Evolutionary conservation across 2,888 invertebrate genomes (phyloP).

Genomic region (Antheraea yamamai): DNA sequence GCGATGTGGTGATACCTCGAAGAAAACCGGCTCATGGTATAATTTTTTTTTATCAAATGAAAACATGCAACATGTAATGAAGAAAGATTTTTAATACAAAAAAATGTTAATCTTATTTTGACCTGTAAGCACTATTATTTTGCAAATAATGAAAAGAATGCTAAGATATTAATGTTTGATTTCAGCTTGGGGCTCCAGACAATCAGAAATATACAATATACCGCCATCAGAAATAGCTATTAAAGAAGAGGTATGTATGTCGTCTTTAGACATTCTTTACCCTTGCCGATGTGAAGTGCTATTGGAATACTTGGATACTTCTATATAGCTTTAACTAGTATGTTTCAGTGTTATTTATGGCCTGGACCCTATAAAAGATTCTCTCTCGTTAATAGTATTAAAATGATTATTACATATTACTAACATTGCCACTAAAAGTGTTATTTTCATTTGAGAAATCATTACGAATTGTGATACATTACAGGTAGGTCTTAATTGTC

Average conservation of each 20-base stretch:
- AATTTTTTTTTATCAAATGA: not conserved
- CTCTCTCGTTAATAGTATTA: too few species aligned
- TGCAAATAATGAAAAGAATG: not conserved
- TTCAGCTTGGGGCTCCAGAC: constrained; percentile 65
- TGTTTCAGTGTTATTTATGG: too few species aligned
- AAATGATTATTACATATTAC: too few species aligned
- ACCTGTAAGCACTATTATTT: not conserved
- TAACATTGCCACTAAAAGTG: too few species aligned
- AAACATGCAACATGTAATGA: not conserved
- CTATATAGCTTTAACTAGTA: too few species aligned
- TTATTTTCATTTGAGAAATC: not conserved
- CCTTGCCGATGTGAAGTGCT: too few species aligned
- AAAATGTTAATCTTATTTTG: not conserved
- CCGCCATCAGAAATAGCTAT: constrained; percentile 47
- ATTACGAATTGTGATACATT: constrained; percentile 50
- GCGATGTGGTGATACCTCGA: constrained; percentile 60
- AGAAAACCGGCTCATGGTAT: constrained; percentile 54
- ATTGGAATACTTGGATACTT: too few species aligned
- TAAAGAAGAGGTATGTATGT: constrained; percentile 62
- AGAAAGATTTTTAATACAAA: too few species aligned
- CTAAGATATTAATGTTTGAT: constrained; percentile 19
- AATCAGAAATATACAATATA: constrained; percentile 57
- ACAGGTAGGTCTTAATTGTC: not conserved
- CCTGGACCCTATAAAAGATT: too few species aligned
- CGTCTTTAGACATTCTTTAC: not conserved